Evolutionary conservation across 2,797 vertebrate genomes (phyloP).

Genomic region (Heterohyrax brucei): DNA sequence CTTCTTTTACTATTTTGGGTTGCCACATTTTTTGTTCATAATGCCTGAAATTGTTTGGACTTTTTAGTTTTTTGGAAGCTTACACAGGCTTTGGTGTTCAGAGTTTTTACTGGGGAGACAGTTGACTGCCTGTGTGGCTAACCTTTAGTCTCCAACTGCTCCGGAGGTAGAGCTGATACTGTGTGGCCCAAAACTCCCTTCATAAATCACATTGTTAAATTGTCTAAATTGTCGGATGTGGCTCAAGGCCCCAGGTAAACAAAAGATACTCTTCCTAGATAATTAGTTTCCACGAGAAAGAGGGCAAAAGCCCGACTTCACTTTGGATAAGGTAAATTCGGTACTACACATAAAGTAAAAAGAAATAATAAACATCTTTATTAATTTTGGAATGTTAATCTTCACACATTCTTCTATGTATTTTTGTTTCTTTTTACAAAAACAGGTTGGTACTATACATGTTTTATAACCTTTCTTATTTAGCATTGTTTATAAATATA

Average conservation of each 20-base stretch:
- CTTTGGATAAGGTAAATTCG: neutral
- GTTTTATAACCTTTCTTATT: neutral
- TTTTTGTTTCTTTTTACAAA: slow-evolving; percentile 27
- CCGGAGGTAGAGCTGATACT: neutral
- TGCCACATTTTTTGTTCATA: slow-evolving; percentile 34
- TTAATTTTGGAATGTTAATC: slow-evolving; percentile 36
- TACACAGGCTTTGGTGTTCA: neutral
- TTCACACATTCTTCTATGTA: neutral
- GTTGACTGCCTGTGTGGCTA: neutral
- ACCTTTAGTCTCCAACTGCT: neutral
- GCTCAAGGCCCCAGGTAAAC: neutral
- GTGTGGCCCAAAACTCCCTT: neutral
- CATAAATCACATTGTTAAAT: no score
- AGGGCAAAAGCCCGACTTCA: neutral
- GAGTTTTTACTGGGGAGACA: neutral
- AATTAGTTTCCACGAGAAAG: neutral
- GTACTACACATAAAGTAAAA: slow-evolving; percentile 23
- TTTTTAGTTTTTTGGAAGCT: neutral
- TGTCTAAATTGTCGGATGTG: neutral
- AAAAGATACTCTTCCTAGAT: neutral
- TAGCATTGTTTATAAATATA: neutral
- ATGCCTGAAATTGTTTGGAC: neutral
- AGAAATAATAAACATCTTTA: neutral
- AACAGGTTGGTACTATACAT: neutral
- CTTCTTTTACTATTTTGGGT: neutral